Evolutionary conservation across 2,797 vertebrate genomes (phyloP).

Genomic region (Neolamprologus multifasciatus): DNA sequence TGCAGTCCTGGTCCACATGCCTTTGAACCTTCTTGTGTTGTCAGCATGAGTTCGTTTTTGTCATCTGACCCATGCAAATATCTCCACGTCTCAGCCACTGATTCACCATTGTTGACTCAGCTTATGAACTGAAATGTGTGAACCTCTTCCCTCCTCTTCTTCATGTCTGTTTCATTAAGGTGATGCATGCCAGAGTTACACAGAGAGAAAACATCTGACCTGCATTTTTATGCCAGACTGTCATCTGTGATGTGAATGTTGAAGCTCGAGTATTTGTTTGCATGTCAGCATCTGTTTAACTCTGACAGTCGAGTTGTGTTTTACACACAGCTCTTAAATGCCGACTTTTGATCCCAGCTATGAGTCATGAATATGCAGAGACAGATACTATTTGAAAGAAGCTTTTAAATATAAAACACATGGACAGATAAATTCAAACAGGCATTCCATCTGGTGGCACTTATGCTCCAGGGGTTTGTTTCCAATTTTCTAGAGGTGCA

Average conservation of each 20-base stretch:
- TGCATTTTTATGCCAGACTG: not conserved
- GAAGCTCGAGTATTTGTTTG: not conserved
- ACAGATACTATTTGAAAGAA: not conserved
- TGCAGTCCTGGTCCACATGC: accelerated
- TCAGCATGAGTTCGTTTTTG: not conserved
- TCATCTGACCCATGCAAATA: not conserved
- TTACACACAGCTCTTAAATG: not conserved
- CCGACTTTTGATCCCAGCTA: not conserved
- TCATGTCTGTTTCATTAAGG: not conserved
- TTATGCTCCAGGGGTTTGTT: not conserved
- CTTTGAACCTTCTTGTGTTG: not conserved
- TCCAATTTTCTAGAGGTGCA: not conserved
- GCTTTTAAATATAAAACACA: not conserved
- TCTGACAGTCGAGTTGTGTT: not conserved
- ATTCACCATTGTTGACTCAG: not conserved
- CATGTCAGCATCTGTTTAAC: not conserved
- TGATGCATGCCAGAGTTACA: not conserved
- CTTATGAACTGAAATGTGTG: not conserved
- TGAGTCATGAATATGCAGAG: not conserved
- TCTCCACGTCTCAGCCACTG: not conserved
- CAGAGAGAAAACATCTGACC: not conserved
- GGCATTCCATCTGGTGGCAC: not conserved
- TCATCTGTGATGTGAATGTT: not conserved
- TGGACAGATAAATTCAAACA: not conserved
- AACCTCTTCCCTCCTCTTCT: not conserved